Percentiles rank a stretch among this genome's conserved stretches.
Conservation (phyloP, 2,113 vertebrate species). For the Talpa occidentalis region DNA sequence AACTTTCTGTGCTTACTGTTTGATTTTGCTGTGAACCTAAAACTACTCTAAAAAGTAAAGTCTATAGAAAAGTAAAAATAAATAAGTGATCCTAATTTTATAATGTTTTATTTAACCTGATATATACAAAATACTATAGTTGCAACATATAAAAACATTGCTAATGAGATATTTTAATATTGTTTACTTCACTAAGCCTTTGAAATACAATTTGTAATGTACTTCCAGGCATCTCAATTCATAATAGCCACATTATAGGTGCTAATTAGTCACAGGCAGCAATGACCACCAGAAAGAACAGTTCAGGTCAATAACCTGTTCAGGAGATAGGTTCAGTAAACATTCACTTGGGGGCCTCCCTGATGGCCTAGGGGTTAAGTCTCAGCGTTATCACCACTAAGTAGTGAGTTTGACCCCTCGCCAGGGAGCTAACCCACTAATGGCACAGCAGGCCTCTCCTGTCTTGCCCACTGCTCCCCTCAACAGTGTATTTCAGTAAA, state of each 20-base stretch:
- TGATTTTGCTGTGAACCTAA: not conserved
- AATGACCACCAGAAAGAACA: not conserved
- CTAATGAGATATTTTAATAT: constrained; percentile 7
- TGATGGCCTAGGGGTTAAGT: too few relatives aligned
- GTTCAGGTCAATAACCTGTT: not conserved
- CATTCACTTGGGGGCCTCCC: too few relatives aligned
- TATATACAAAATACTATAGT: constrained; percentile 32
- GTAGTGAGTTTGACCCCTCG: too few relatives aligned
- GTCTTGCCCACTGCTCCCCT: too few relatives aligned
- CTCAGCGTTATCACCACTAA: too few relatives aligned
- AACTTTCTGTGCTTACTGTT: not conserved
- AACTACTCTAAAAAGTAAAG: constrained; percentile 10
- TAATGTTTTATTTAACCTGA: not conserved
- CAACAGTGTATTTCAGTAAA: too few relatives aligned
- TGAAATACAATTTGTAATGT: constrained; percentile 10
- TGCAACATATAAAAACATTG: constrained; percentile 24
- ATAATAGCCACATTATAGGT: not conserved
- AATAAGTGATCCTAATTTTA: constrained; percentile 20
- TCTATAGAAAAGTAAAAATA: constrained; percentile 40
- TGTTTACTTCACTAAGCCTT: constrained; percentile 13
- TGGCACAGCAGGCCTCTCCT: too few relatives aligned
- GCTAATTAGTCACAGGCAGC: not conserved
- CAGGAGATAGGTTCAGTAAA: not conserved
- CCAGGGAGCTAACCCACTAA: too few relatives aligned
- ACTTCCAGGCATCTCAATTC: not conserved